Base-by-base conservation (phyloP, 1,140 invertebrate species). In the Lasioglossum albipes region DNA sequence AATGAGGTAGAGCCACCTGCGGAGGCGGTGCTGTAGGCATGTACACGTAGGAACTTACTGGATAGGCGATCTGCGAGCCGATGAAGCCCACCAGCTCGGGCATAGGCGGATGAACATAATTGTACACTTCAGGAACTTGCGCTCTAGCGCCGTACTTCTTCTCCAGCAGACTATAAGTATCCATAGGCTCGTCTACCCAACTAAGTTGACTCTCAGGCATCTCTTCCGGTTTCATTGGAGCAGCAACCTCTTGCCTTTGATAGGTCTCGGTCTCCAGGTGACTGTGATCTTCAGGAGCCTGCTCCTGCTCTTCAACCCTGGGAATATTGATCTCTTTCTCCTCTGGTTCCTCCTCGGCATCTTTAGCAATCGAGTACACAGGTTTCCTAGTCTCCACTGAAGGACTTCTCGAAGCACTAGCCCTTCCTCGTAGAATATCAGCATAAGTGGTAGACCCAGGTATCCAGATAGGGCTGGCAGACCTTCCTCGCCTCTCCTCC, bases 371-470 rank as follows among this genome's bases (percentile, higher is more conserved):
- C 4, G 41, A 18, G 0, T 62, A 13, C 5, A 16, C 36, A 0
- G 27, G 52, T 0, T 59, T 74, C 20, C n/a, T 2, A 3, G 31
- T n/a, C n/a, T 86, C 84, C 5, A 70, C 66, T 3, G 78, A 81
- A 9, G 86, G 82, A 7, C 83, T 82, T 54, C 88, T 88, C 54
- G 83, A 81, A 4, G 75, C 75, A 4, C 89, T 89, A 45, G 87
- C 84, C 67, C 92, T 89, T 66, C 96, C 96, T 69, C 95, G 94
- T 13, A 97, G 93, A 77, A 97, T 96, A 90, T 97, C 96, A 9
- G 96, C 96, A 89, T 97, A 97, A 45, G 96, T 95, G 18, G 95
- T 95, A 16, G 95, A 95, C 49, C 96, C 96, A 0, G 95, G 95
- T 12, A 93, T 88, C 96, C 96, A 97, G 81, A 96, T 95, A 20